Percentiles rank a stretch among this genome's conserved stretches.
phyloP scores from a whole-genome alignment of 2,797 vertebrate species.

The Microcaecilia unicolor region DNA sequence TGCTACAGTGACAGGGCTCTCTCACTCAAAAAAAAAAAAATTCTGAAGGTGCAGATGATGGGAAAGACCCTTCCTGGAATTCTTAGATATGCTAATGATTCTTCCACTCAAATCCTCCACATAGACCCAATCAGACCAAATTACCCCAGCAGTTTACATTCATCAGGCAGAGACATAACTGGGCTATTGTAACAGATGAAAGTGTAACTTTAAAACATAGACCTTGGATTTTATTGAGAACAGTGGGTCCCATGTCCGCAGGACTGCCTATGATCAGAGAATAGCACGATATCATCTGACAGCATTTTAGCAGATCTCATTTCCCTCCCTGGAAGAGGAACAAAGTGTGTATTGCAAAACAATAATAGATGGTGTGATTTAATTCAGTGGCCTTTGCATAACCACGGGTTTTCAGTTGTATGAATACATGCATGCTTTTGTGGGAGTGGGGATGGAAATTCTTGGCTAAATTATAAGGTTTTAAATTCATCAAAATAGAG shows the following conservation, averaged over 20 bases:
- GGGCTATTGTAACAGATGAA: slow-evolving; percentile 39
- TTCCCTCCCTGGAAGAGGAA: too few species aligned
- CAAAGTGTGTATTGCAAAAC: background rate
- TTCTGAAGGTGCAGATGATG: slow-evolving; percentile 32
- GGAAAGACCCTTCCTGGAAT: slow-evolving; percentile 29
- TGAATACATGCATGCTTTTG: background rate
- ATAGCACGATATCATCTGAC: too few species aligned
- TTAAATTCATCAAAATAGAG: slow-evolving; percentile 63
- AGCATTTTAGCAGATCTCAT: too few species aligned
- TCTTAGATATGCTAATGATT: slow-evolving; percentile 57
- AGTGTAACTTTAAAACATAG: slow-evolving; percentile 37
- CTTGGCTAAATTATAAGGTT: slow-evolving; percentile 70
- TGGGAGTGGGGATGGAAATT: slow-evolving; percentile 5
- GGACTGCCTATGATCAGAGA: too few species aligned
- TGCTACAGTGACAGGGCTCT: too few species aligned
- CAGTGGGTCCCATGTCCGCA: slow-evolving; percentile 13
- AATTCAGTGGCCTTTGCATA: background rate
- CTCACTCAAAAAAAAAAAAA: slow-evolving; percentile 27
- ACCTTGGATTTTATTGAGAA: slow-evolving; percentile 22
- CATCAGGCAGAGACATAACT: slow-evolving; percentile 38
- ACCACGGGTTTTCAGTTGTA: background rate
- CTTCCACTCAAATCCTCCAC: slow-evolving; percentile 43
- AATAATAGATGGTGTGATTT: background rate
- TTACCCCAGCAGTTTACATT: slow-evolving; percentile 46
- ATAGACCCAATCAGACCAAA: slow-evolving; percentile 51